Conservation (phyloP, 2,888 invertebrate species). For the Parapristionchus giblindavisi region DNA sequence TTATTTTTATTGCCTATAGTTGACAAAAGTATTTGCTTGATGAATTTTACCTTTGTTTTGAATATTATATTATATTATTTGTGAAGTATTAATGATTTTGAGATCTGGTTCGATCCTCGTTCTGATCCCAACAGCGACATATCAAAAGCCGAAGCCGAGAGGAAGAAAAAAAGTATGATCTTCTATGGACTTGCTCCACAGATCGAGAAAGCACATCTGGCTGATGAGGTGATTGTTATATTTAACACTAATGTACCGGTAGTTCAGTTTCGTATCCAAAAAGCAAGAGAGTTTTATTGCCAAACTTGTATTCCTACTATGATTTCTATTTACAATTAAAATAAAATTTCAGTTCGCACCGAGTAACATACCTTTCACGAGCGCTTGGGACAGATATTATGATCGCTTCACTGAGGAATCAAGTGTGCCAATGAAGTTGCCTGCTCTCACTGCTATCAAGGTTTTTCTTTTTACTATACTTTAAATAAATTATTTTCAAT, state of each 20-base stretch:
- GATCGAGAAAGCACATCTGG: neutral
- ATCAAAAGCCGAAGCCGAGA: neutral
- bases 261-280: too few species aligned
- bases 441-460: neutral
- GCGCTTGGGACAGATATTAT: slow-evolving; percentile 16
- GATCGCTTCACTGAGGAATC: neutral
- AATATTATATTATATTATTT: too few species aligned
- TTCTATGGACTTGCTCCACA: slow-evolving; percentile 27
- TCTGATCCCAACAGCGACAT: slow-evolving; percentile 3
- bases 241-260: too few species aligned
- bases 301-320: neutral
- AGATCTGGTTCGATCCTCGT: slow-evolving; percentile 8
- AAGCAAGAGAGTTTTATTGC: too few species aligned
- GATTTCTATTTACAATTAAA: neutral
- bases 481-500: too few species aligned
- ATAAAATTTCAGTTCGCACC: slow-evolving; percentile 10
- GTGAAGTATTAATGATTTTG: too few species aligned
- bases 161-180: neutral
- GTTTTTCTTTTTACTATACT: neutral
- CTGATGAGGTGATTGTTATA: slow-evolving; percentile 1
- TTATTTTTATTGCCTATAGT: too few species aligned
- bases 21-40: too few species aligned
- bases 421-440: neutral
- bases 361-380: neutral
- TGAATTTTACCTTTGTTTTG: too few species aligned